A percentile compares a stretch with the other conserved stretches of the same genome.
Evolutionary conservation across 2,797 vertebrate genomes (phyloP).

Genomic region (Paratrypauchen microcephalus): DNA sequence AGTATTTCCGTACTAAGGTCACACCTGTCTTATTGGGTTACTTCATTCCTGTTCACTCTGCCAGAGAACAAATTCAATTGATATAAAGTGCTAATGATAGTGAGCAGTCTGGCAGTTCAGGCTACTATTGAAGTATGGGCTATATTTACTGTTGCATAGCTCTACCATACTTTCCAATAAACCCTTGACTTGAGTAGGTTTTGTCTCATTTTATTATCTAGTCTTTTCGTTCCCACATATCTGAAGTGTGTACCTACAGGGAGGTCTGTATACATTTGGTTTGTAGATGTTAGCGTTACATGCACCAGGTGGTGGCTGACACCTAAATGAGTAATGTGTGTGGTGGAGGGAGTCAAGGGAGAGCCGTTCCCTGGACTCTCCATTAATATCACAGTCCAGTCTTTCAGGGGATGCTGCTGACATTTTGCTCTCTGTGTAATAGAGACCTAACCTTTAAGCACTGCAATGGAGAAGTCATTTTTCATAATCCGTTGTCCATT

Average conservation of each 20-base stretch:
- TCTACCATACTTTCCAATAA: neutral
- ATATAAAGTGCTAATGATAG: neutral
- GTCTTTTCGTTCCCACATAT: conserved; percentile 58
- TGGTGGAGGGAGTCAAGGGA: conserved; percentile 71
- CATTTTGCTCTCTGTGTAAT: conserved; percentile 84
- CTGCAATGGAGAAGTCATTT: conserved; percentile 83
- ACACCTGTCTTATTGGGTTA: neutral
- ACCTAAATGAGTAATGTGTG: conserved; percentile 78
- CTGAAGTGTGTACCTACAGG: conserved; percentile 47
- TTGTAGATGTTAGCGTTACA: conserved; percentile 71
- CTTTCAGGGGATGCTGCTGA: conserved; percentile 77
- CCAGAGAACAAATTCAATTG: neutral
- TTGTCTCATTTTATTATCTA: conserved; percentile 25
- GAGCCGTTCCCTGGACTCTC: conserved; percentile 74
- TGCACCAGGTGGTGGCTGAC: conserved; percentile 77
- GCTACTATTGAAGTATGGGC: neutral
- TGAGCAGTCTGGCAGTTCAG: neutral
- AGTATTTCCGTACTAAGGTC: neutral
- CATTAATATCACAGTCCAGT: conserved; percentile 81
- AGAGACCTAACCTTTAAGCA: conserved; percentile 93
- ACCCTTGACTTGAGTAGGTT: neutral
- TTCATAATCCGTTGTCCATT: conserved; percentile 86
- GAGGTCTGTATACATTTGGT: conserved; percentile 68
- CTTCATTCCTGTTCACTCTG: neutral
- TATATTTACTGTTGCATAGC: neutral